Conservation (phyloP, 2,888 invertebrate species). For the Chirona hameri region DNA sequence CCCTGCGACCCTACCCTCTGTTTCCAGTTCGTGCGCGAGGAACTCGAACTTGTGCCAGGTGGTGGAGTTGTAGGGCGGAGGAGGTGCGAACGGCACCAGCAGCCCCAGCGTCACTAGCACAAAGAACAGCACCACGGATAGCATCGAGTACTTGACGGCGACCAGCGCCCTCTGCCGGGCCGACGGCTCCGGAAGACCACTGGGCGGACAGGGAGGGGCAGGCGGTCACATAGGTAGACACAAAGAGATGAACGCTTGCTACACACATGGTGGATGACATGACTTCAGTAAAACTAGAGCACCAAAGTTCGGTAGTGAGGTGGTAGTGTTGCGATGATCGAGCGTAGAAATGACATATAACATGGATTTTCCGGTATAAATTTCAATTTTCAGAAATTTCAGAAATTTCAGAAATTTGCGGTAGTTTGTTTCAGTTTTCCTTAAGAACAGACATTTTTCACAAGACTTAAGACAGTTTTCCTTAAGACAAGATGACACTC, state of each 20-base stretch:
- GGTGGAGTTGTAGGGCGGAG: conserved; percentile 8
- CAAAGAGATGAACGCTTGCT: neutral
- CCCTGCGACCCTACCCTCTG: neutral
- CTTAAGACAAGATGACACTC: too few species aligned
- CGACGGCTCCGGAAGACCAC: neutral
- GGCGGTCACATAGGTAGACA: neutral
- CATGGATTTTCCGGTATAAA: too few species aligned
- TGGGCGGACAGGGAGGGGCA: neutral
- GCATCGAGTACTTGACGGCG: neutral
- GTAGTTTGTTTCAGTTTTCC: too few species aligned
- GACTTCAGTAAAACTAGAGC: too few species aligned
- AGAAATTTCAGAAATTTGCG: too few species aligned
- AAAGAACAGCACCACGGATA: neutral
- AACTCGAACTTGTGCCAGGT: neutral
- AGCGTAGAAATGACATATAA: too few species aligned
- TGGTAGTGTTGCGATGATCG: too few species aligned
- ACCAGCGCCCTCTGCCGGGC: neutral
- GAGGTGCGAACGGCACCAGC: conserved; percentile 31
- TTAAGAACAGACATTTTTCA: too few species aligned
- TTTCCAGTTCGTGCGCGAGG: conserved; percentile 12
- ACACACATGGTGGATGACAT: neutral
- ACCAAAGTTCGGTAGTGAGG: too few species aligned
- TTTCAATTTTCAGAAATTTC: too few species aligned
- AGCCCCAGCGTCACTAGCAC: conserved; percentile 29
- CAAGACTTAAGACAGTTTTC: too few species aligned